phyloP scores from a whole-genome alignment of 2,888 invertebrate species.

The Dioctria linearis region DNA sequence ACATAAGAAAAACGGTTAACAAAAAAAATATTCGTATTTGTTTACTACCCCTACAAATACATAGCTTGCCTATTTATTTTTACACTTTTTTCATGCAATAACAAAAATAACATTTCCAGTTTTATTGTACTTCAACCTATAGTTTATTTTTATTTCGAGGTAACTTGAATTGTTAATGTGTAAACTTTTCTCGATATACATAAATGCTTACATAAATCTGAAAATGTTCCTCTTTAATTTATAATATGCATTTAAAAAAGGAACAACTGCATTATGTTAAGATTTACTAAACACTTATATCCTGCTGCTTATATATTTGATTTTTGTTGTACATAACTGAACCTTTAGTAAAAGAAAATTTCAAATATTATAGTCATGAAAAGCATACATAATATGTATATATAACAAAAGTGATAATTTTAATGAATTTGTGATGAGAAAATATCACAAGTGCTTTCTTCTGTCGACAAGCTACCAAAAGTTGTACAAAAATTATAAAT shows the following conservation, averaged over 20 bases:
- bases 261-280: no score
- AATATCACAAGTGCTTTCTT: conserved; percentile 28
- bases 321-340: neutral
- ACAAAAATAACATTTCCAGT: conserved; percentile 18
- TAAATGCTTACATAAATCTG: no score
- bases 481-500: conserved; percentile 4
- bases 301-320: neutral
- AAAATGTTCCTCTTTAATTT: neutral
- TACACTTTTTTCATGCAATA: conserved; percentile 25
- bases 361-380: no score
- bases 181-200: no score
- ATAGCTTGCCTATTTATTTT: neutral
- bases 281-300: neutral
- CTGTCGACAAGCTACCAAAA: conserved; percentile 28
- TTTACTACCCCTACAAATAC: neutral
- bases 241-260: no score
- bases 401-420: no score
- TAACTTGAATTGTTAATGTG: conserved; percentile 2
- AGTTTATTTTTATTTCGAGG: conserved; percentile 15
- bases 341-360: no score
- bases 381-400: no score
- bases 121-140: neutral
- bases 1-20: conserved; percentile 19
- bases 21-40: conserved; percentile 3
- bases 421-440: conserved; percentile 8